phyloP scores from a whole-genome alignment of 2,797 vertebrate genomes.

The Telmatherina bonti region DNA sequence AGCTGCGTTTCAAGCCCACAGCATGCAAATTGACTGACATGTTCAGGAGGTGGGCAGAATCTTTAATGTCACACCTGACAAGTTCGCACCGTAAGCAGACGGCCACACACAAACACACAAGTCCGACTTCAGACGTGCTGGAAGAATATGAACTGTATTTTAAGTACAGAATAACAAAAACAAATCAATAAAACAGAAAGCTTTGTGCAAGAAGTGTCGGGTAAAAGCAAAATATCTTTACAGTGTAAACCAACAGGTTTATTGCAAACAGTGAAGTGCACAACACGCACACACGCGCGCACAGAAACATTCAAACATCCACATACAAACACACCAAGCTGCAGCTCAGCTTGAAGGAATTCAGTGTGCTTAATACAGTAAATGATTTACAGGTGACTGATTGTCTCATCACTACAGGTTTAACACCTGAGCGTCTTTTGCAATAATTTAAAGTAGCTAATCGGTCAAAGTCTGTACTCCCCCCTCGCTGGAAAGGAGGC shows the following conservation, averaged over 20 bases:
- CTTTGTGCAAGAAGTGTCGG: conserved; percentile 65
- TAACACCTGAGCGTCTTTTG: conserved; percentile 21
- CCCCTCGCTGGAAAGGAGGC: conserved; percentile 3
- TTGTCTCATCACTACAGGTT: conserved; percentile 45
- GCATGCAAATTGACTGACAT: conserved; percentile 49
- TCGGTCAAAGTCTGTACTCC: conserved; percentile 1
- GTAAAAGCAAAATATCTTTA: conserved; percentile 66
- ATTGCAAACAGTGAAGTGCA: conserved; percentile 54
- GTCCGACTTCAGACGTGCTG: conserved; percentile 34
- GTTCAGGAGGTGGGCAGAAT: conserved; percentile 47
- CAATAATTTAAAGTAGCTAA: conserved; percentile 29
- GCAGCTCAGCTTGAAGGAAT: conserved; percentile 45
- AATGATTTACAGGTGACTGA: conserved; percentile 55
- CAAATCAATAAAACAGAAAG: conserved; percentile 65
- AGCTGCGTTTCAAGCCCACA: background rate
- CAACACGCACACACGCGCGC: conserved; percentile 21
- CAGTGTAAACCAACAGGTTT: conserved; percentile 67
- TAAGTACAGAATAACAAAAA: conserved; percentile 56
- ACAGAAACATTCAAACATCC: conserved; percentile 33
- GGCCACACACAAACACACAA: conserved; percentile 10
- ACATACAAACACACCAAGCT: conserved; percentile 35
- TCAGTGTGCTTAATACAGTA: conserved; percentile 72
- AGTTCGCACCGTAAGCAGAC: background rate
- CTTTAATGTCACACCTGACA: conserved; percentile 11
- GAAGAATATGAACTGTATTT: conserved; percentile 73